Evolutionary conservation across 2,113 vertebrate species (phyloP), one percentile per base, ranked within the genome.

Genomic region (Plecturocebus donacophilus): DNA sequence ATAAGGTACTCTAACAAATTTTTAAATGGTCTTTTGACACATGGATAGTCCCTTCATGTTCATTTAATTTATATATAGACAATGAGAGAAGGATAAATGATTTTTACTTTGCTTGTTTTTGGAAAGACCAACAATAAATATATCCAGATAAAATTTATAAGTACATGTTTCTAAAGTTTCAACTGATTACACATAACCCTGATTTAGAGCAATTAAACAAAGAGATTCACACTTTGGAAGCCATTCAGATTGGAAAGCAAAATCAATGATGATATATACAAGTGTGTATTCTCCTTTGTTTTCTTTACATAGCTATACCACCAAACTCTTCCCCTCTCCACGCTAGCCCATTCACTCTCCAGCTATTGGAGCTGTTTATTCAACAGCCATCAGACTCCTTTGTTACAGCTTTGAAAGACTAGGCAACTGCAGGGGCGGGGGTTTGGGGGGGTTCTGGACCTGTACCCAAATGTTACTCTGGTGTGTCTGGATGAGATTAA

Each of bases 291-390:
- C 66, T 30, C 25, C 32, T 73, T 92, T 32, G 6, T 35, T 20
- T 1, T 8, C 17, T 42, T 42, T 6, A 23, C 23, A 9, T 25
- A 70, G 45, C 6, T 2, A 30, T 1, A 12, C 4, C 2, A 6
- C 0, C 32, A 42, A 52, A n/a, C 58, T 20, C 20, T 30, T 5
- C 11, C 23, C 38, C 1, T 70, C 32, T 40, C 2, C 1, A 1
- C 1, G 1, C 32, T 5, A 14, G 42, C 1, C 35, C 85, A 4
- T 1, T n/a, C 3, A 20, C 30, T 49, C 25, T 23, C 30, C 0
- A 7, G 17, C 5, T 7, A 2, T 12, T 2, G 5, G 27, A 17
- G 19, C 3, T 68, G 1, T 58, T 40, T 45, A 2, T 32, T 45
- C 61, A 56, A 20, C 49, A 76, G 32, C 20, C 5, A 6, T 16